A percentile compares a stretch with the other conserved stretches of the same genome.
phyloP scores from a whole-genome alignment of 2,888 invertebrate species.

The Diogma glabrata region DNA sequence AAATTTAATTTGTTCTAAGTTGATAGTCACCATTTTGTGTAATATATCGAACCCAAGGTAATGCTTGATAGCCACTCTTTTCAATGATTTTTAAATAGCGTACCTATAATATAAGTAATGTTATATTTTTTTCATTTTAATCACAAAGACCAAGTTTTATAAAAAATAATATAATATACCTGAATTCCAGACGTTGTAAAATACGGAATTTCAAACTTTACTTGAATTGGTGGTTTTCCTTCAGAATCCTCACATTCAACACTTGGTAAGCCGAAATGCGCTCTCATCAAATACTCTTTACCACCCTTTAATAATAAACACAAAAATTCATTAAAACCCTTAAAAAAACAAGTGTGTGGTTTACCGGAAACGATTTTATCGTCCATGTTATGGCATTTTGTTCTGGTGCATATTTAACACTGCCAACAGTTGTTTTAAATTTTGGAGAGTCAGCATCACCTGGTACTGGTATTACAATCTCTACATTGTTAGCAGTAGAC shows the following conservation, averaged over 20 bases:
- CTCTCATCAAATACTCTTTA: conserved; percentile 95
- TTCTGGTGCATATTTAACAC: conserved; percentile 95
- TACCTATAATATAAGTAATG: conserved; percentile 36
- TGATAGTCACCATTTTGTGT: conserved; percentile 99
- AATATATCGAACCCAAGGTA: conserved; percentile 99
- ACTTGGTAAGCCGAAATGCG: conserved; percentile 94
- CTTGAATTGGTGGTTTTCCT: conserved; percentile 95
- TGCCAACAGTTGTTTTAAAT: conserved; percentile 94
- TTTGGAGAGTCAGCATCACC: conserved; percentile 97
- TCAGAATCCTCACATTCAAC: conserved; percentile 90
- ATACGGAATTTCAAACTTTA: conserved; percentile 98
- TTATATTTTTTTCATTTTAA: no score
- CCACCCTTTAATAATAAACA: conserved; percentile 51
- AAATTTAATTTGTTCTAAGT: conserved; percentile 82
- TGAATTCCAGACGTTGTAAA: conserved; percentile 98
- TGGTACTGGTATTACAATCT: conserved; percentile 92
- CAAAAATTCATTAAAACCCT: conserved; percentile 7
- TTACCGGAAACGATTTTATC: conserved; percentile 82
- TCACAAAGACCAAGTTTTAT: background rate
- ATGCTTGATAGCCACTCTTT: conserved; percentile 96
- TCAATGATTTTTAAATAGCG: conserved; percentile 96
- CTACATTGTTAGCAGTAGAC: conserved; percentile 97
- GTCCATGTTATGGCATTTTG: conserved; percentile 96
- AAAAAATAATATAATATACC: conserved; percentile 40
- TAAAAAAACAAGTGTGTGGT: conserved; percentile 17